A percentile compares a stretch with the other conserved stretches of the same genome.
phyloP scores from a whole-genome alignment of 2,797 vertebrate genomes.

The Gephyroberyx darwinii region DNA sequence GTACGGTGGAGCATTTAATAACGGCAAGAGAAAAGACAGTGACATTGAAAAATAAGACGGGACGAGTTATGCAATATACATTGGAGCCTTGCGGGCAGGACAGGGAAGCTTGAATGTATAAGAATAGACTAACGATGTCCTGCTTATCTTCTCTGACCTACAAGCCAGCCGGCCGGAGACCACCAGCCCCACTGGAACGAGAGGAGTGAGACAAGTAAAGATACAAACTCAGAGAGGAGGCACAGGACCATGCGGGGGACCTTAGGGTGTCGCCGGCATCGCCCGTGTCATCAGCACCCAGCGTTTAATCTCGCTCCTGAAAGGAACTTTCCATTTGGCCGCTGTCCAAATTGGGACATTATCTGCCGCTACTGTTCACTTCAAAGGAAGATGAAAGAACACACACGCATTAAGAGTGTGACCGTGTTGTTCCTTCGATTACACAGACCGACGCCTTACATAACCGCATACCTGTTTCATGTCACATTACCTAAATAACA shows the following conservation, averaged over 20 bases:
- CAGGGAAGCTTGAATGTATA: slow-evolving; percentile 39
- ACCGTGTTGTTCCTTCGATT: not conserved
- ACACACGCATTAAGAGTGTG: slow-evolving; percentile 18
- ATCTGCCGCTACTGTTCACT: slow-evolving; percentile 61
- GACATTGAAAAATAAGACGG: slow-evolving; percentile 29
- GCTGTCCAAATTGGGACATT: slow-evolving; percentile 57
- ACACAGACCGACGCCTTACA: slow-evolving; percentile 24
- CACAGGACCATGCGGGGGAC: slow-evolving; percentile 2
- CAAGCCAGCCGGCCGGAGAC: slow-evolving; percentile 35
- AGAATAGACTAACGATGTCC: slow-evolving; percentile 61
- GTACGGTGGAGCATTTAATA: slow-evolving; percentile 24
- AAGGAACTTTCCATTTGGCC: slow-evolving; percentile 55
- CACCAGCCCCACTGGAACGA: slow-evolving; percentile 26
- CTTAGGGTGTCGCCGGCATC: slow-evolving; percentile 29
- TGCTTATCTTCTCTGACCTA: slow-evolving; percentile 66
- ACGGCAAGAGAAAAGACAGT: slow-evolving; percentile 28
- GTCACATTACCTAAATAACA: slow-evolving; percentile 55
- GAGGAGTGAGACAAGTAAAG: not conserved
- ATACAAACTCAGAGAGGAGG: slow-evolving; percentile 15
- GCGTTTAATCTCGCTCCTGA: slow-evolving; percentile 17
- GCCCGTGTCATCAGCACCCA: slow-evolving; percentile 17
- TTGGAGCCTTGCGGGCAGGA: slow-evolving; percentile 27
- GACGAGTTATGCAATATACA: slow-evolving; percentile 38
- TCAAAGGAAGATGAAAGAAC: slow-evolving; percentile 63
- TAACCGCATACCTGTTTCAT: slow-evolving; percentile 57